Base-by-base conservation (phyloP, 2,888 invertebrate genomes). In the Bhutanitis thaidina region DNA sequence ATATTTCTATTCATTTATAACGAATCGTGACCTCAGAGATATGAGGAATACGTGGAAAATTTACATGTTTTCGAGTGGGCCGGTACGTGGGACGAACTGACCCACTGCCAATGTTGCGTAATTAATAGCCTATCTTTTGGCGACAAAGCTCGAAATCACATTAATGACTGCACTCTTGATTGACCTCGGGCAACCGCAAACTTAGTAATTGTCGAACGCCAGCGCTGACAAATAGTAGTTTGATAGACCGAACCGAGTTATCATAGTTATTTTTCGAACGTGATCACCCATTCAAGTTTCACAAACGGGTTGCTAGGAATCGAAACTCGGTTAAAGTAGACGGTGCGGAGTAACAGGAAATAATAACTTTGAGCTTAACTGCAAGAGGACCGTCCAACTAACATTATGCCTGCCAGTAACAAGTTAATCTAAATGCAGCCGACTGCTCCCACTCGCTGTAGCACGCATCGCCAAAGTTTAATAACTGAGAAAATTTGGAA, bases 371-470 rank as follows among this genome's bases (percentile, higher is more conserved):
- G 61, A 76, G 80, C 77, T 80, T 77, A 80, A 80, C 85, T 80
- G 77, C 5, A 10, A 65, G 71, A 76, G 78, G 80, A 82, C 80
- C 77, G 83, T 71, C 85, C 81, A 76, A 83, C 85, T 83, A 86
- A 85, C 87, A 87, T 85, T 84, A 83, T 86, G 87, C 78, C 85
- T 87, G 86, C 82, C 74, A 80, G 84, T 87, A 86, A 87, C 88
- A 88, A 88, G 84, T 87, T 87, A 85, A 88, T 88, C 83, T 87
- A 85, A 88, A 89, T 87, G 82, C 83, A 81, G 71, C 81, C 75
- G 77, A 76, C 81, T 85, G 78, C 80, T 75, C 75, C 75, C 61
- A 71, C 75, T 59, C 75, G 12, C 73, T 74, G 72, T 67, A 65
- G 69, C 77, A 86, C 81, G 87, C 88, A 88, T 81, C 77, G 74